Conservation (phyloP, 1,140 invertebrate species). For the Drosophila pectinifera region DNA sequence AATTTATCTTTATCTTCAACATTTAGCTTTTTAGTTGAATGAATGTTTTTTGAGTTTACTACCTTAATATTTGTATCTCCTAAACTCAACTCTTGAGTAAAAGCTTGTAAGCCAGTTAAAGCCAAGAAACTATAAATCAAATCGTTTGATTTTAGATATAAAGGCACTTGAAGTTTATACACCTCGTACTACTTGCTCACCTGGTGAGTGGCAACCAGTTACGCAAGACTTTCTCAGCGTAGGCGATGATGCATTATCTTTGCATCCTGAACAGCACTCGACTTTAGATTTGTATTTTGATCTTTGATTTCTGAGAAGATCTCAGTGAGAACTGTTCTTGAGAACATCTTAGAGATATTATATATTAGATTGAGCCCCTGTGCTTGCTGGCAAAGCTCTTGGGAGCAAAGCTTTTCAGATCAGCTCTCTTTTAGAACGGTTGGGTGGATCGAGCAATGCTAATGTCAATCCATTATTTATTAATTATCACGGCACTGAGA, state of each 20-base stretch:
- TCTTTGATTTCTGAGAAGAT: not conserved
- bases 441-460: not conserved
- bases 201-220: not conserved
- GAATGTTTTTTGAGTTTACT: no score
- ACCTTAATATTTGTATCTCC: no score
- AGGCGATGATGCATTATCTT: not conserved
- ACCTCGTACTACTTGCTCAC: not conserved
- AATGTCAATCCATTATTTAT: conserved; percentile 9
- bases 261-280: not conserved
- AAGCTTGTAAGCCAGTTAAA: not conserved
- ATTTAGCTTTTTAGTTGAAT: no score
- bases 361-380: no score
- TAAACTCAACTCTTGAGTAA: not conserved
- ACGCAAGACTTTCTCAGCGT: not conserved
- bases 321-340: not conserved
- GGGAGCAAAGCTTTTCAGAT: conserved; percentile 12
- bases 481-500: conserved; percentile 13
- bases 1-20: no score
- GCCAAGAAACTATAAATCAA: not conserved
- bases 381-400: conserved; percentile 1
- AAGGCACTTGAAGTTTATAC: conserved; percentile 3
- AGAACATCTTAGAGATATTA: not conserved
- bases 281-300: not conserved
- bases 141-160: not conserved
- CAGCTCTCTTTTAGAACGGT: not conserved